Conservation (phyloP, 2,797 vertebrate species). For the Sebastiscus tertius region DNA sequence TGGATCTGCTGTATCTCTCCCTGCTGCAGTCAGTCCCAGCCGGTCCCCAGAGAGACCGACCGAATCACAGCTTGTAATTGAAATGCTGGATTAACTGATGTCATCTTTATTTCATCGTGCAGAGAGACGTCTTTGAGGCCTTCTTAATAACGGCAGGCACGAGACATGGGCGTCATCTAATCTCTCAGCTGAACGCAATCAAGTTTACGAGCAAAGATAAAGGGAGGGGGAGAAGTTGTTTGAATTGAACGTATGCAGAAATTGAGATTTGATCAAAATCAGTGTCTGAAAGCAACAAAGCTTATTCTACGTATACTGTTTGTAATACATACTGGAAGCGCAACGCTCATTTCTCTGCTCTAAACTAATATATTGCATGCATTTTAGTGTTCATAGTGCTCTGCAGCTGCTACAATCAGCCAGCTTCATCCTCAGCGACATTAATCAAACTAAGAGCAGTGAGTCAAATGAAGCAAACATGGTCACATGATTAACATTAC, state of each 20-base stretch:
- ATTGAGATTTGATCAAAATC: no score
- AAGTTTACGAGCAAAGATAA: constrained; percentile 32
- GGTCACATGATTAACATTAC: constrained; percentile 21
- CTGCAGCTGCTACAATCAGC: constrained; percentile 24
- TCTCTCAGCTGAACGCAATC: constrained; percentile 60
- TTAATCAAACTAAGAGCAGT: constrained; percentile 45
- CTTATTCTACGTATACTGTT: no score
- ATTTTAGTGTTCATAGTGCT: background rate
- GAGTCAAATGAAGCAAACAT: constrained; percentile 30
- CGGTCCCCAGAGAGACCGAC: constrained; percentile 23
- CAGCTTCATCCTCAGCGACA: constrained; percentile 6
- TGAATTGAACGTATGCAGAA: constrained; percentile 16
- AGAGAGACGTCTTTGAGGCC: constrained; percentile 45
- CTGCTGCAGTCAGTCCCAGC: constrained; percentile 9
- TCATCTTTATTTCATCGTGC: constrained; percentile 61
- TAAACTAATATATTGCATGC: background rate
- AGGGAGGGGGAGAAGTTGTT: constrained; percentile 20
- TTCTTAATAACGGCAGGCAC: constrained; percentile 46
- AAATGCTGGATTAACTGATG: constrained; percentile 76
- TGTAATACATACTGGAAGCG: no score
- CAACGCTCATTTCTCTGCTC: background rate
- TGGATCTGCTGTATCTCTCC: constrained; percentile 12
- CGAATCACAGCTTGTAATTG: constrained; percentile 72
- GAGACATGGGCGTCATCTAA: constrained; percentile 39
- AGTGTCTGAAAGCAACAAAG: no score